Percentiles rank a stretch among this genome's conserved stretches.
Evolutionary conservation across 2,888 invertebrate genomes (phyloP).

Genomic region (Polyommatus icarus): DNA sequence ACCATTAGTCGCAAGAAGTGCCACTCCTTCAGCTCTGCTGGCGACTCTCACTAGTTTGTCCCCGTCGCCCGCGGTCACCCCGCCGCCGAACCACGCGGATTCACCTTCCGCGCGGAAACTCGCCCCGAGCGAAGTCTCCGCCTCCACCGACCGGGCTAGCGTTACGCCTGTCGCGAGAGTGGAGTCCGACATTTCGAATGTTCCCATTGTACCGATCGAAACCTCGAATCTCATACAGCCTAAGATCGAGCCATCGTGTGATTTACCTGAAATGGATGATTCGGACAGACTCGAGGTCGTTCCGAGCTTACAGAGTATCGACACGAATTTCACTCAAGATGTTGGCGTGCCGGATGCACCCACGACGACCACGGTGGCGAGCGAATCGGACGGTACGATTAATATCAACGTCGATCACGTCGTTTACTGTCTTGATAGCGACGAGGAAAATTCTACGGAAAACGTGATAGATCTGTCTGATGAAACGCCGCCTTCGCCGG

Average conservation of each 20-base stretch:
- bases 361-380: neutral
- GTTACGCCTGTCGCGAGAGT: neutral
- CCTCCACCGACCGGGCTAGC: neutral
- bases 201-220: neutral
- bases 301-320: neutral
- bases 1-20: neutral
- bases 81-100: neutral
- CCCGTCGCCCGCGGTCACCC: neutral
- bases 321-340: neutral
- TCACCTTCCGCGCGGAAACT: neutral
- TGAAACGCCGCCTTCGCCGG: constrained; percentile 39
- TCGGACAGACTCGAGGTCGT: neutral
- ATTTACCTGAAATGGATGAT: neutral
- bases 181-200: neutral
- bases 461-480: constrained; percentile 52
- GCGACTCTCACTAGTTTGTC: neutral
- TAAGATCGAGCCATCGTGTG: neutral
- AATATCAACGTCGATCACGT: constrained; percentile 18
- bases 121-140: neutral
- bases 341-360: neutral
- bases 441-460: constrained; percentile 55
- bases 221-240: neutral
- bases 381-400: neutral
- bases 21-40: constrained; percentile 6
- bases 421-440: constrained; percentile 56